Percentiles rank a stretch among this genome's conserved stretches.
phyloP scores from a whole-genome alignment of 2,888 invertebrate genomes.

The Leptopilina myrica region DNA sequence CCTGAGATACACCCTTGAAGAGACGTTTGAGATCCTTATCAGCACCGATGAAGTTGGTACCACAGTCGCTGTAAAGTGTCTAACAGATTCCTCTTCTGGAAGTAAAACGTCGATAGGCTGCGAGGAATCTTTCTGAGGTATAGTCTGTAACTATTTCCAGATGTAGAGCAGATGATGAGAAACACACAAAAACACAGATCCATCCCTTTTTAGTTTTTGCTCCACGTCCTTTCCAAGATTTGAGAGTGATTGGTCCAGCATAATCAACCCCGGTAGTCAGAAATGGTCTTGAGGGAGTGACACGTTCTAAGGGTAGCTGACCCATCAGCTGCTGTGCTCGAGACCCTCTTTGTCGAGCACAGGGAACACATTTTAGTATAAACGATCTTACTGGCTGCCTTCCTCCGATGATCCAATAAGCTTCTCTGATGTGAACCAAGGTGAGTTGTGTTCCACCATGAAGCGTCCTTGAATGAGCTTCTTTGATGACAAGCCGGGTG shows the following conservation, averaged over 20 bases:
- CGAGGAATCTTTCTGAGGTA: not conserved
- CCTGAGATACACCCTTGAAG: not conserved
- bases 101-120: not conserved
- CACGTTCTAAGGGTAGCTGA: not conserved
- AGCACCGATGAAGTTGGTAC: no score
- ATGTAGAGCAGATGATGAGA: not conserved
- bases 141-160: no score
- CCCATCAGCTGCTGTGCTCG: no score
- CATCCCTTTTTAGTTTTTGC: conserved; percentile 48
- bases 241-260: conserved; percentile 55
- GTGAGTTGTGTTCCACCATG: conserved; percentile 42
- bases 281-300: conserved; percentile 23
- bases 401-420: conserved; percentile 53
- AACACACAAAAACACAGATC: conserved; percentile 47
- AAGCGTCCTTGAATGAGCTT: conserved; percentile 48
- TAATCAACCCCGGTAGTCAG: conserved; percentile 55
- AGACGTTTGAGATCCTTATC: not conserved
- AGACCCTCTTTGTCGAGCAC: not conserved
- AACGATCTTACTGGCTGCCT: conserved; percentile 6
- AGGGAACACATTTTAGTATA: not conserved
- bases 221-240: conserved; percentile 45
- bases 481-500: conserved; percentile 44
- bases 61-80: not conserved
- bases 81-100: conserved; percentile 41
- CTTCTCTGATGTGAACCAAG: conserved; percentile 4